Conservation (phyloP, 2,797 vertebrate species). For the Fistularia commersonii region DNA sequence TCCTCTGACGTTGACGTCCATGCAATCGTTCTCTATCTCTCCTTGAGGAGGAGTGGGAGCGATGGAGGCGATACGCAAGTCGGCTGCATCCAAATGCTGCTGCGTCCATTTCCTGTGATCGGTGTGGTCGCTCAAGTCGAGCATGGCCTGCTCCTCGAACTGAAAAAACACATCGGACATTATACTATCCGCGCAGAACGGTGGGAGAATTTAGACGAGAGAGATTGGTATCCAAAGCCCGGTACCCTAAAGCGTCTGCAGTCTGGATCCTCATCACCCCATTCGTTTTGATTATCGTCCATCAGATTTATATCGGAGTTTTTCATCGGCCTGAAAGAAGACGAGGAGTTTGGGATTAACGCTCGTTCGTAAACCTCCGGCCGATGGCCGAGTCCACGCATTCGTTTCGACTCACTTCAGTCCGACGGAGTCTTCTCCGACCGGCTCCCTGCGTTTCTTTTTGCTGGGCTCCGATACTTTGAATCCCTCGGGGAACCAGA, state of each 20-base stretch:
- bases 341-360: conserved; percentile 13
- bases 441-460: conserved; percentile 92
- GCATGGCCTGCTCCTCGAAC: conserved; percentile 92
- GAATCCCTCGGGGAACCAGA: conserved; percentile 96
- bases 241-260: conserved; percentile 91
- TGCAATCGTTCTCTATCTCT: conserved; percentile 91
- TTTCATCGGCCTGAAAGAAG: conserved; percentile 78
- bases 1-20: conserved; percentile 97
- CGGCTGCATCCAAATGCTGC: conserved; percentile 95
- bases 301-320: conserved; percentile 91
- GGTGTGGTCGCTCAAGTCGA: conserved; percentile 85
- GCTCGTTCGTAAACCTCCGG: background rate
- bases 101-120: conserved; percentile 98
- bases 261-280: conserved; percentile 91
- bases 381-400: background rate
- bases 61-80: conserved; percentile 89
- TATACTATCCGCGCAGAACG: background rate
- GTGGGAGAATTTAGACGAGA: background rate
- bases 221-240: background rate
- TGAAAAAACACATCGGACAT: conserved; percentile 48
- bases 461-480: conserved; percentile 89
- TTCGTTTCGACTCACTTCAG: conserved; percentile 81
- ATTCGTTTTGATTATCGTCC: conserved; percentile 98
- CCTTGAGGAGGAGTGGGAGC: conserved; percentile 96
- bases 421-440: conserved; percentile 95